Base-by-base conservation (phyloP, 1,140 invertebrate species). In the Meloidogyne floridensis region DNA sequence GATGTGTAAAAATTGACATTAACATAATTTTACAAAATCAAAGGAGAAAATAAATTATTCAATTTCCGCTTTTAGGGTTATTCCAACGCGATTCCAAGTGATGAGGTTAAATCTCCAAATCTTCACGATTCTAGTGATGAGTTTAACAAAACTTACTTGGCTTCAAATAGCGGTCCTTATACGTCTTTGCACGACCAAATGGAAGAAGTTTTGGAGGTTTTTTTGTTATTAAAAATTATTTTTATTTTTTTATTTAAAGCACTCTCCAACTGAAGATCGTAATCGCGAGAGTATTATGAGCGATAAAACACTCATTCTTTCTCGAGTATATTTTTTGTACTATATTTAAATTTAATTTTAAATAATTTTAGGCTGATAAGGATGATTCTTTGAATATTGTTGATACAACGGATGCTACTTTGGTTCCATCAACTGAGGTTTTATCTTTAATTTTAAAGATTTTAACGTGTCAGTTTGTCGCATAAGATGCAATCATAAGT, bases 391-490 rank as follows among this genome's bases (percentile, higher is more conserved):
- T 11, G 15, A 65, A 11, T 65, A 0, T 65, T n/a, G 59, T 4
- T 3, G 74, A 75, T 59, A 11, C 74, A 51, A 75, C 74, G 8
- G 43, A 18, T 47, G 32, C 74, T 10, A 75, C 74, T 13, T 75
- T 59, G 4, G 15, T 42, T 47, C 10, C 11, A 20, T 42, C 42
- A 13, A 20, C 11, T 59, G 51, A 32, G 74, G 59, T 32, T 1
- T 32, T 32, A 32, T 32, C 32, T 32, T 32, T 32, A 32, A 0
- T 32, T 32, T 32, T 20, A 20, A 20, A 20, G 20, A 20, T 20
- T 20, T 20, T 20, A 20, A 20, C 20, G 20, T 20, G 1, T 20
- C 20, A 0, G 0, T 20, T 20, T 20, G 0, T 20, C 20, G 1
- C 20, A 20, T 20, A 20, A 20, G 1, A 20, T 20, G 20, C 20